Conservation (phyloP, 2,888 invertebrate genomes). For the Opisthograptis luteolata region DNA sequence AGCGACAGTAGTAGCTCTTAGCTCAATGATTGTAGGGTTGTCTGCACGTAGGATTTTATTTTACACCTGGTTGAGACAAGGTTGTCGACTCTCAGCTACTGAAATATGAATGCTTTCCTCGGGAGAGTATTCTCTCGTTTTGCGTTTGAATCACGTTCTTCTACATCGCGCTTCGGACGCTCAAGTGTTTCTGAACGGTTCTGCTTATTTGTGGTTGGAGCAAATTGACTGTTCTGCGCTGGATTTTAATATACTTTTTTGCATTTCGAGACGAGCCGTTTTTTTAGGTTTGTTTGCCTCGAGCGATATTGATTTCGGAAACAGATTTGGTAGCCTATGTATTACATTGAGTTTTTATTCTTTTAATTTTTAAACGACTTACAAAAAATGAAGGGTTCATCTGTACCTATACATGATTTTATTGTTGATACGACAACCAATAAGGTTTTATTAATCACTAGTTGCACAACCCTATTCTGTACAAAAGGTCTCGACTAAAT, state of each 20-base stretch:
- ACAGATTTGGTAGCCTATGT: no score
- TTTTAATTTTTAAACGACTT: no score
- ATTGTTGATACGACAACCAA: no score
- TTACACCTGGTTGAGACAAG: conserved; percentile 59
- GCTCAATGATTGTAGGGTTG: not conserved
- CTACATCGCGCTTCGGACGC: conserved; percentile 41
- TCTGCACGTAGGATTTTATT: conserved; percentile 62
- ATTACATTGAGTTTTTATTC: no score
- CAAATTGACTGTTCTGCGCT: conserved; percentile 16
- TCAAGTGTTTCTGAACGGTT: conserved; percentile 34
- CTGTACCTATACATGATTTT: not conserved
- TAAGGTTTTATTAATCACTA: no score
- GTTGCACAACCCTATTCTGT: no score
- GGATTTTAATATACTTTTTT: conserved; percentile 5
- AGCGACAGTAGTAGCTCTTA: not conserved
- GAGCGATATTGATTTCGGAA: no score
- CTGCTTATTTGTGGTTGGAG: conserved; percentile 19
- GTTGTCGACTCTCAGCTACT: conserved; percentile 38
- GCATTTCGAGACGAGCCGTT: not conserved
- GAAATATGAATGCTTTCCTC: conserved; percentile 34
- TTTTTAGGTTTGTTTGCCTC: not conserved
- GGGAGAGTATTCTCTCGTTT: conserved; percentile 37
- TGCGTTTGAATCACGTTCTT: conserved; percentile 47
- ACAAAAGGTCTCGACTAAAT: conserved; percentile 1
- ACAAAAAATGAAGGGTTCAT: not conserved